Evolutionary conservation across 2,113 vertebrate genomes (phyloP).

Genomic region (Chaetodon trifascialis): DNA sequence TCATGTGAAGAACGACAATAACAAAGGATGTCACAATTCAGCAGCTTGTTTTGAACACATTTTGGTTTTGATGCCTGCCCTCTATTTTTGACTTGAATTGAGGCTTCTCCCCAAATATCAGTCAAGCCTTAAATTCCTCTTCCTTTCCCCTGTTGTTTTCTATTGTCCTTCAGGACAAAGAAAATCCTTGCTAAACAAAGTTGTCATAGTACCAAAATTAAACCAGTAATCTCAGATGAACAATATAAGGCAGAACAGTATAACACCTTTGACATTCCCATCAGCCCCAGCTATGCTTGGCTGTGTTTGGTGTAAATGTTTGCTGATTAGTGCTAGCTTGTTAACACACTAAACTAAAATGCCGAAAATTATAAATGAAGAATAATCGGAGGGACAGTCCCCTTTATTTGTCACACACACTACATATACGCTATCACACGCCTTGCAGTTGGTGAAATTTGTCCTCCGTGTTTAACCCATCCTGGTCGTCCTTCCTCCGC

Average conservation of each 20-base stretch:
- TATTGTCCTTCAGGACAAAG: conserved; percentile 11
- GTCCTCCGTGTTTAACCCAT: too few relatives aligned
- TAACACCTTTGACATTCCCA: background rate
- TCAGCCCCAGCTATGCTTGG: background rate
- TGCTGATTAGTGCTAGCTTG: background rate
- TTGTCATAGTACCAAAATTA: background rate
- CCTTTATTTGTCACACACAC: too few relatives aligned
- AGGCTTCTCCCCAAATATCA: conserved; percentile 39
- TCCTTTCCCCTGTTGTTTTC: conserved; percentile 4
- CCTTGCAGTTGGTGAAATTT: too few relatives aligned
- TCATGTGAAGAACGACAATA: conserved; percentile 39
- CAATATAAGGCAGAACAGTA: background rate
- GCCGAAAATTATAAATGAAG: background rate
- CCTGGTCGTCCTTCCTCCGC: too few relatives aligned
- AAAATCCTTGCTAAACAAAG: background rate
- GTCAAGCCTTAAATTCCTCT: conserved; percentile 13
- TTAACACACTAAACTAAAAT: background rate
- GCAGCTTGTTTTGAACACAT: conserved; percentile 50
- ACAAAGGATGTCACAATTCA: conserved; percentile 55
- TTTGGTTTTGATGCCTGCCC: conserved; percentile 40
- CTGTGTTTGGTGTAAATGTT: background rate
- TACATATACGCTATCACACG: too few relatives aligned
- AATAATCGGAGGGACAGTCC: too few relatives aligned
- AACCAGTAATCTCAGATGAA: background rate
- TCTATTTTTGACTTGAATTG: conserved; percentile 52